Conservation (phyloP, 1,140 invertebrate species). For the silkworm (Bombyx mori) region DNA sequence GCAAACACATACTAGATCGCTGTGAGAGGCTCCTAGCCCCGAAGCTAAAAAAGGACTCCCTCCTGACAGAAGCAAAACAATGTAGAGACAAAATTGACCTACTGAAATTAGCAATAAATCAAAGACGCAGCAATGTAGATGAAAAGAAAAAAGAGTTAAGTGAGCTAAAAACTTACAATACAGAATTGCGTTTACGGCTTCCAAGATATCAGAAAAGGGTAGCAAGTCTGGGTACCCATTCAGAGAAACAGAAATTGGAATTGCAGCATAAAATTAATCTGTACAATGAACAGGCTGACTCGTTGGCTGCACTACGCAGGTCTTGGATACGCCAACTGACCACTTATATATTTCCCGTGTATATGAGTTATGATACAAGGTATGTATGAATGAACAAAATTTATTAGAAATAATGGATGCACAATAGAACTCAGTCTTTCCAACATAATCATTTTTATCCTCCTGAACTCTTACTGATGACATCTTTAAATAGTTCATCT, state of each 20-base stretch:
- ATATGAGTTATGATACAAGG: conserved; percentile 58
- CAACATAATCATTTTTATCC: too few relatives aligned
- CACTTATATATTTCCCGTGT: conserved; percentile 84
- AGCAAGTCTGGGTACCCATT: conserved; percentile 73
- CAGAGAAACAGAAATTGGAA: conserved; percentile 67
- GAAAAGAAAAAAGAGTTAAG: conserved; percentile 70
- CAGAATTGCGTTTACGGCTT: conserved; percentile 70
- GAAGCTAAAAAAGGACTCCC: conserved; percentile 73
- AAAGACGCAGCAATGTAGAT: conserved; percentile 74
- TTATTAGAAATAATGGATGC: too few relatives aligned
- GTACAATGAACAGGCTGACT: conserved; percentile 71
- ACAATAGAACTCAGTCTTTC: too few relatives aligned
- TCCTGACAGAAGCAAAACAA: conserved; percentile 74
- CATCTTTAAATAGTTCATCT: too few relatives aligned
- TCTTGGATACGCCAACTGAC: conserved; percentile 78
- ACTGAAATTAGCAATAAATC: conserved; percentile 74
- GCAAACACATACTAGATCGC: conserved; percentile 72
- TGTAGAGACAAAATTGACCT: conserved; percentile 76
- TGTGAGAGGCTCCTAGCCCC: conserved; percentile 72
- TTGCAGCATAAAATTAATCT: conserved; percentile 65
- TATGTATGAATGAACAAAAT: conserved; percentile 10
- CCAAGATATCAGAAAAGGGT: conserved; percentile 77
- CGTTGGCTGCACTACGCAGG: conserved; percentile 75
- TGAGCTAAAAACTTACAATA: conserved; percentile 72
- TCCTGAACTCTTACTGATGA: too few relatives aligned